phyloP scores from a whole-genome alignment of 2,888 invertebrate species.

The Monopis laevigella region DNA sequence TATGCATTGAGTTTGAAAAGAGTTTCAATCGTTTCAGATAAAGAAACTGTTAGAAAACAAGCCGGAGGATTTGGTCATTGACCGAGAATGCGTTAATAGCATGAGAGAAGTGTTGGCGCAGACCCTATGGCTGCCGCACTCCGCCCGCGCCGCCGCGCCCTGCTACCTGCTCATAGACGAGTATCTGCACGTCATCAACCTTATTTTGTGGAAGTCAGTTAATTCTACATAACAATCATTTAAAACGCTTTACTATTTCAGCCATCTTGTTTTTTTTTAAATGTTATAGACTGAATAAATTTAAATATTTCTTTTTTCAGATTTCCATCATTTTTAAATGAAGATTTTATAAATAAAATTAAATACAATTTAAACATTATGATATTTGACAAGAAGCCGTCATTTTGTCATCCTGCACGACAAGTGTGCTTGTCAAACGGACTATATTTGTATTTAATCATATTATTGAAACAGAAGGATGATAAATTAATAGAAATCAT shows the following conservation, averaged over 20 bases:
- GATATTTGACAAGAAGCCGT: constrained; percentile 23
- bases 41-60: too few species aligned
- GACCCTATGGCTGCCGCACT: background rate
- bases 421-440: constrained; percentile 34
- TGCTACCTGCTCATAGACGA: constrained; percentile 42
- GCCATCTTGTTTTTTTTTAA: too few species aligned
- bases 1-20: too few species aligned
- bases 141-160: constrained; percentile 17
- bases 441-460: constrained; percentile 24
- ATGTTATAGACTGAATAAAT: too few species aligned
- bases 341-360: constrained; percentile 22
- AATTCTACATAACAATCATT: too few species aligned
- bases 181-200: constrained; percentile 33
- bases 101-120: background rate
- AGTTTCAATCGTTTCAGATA: too few species aligned
- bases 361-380: constrained; percentile 23
- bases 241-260: too few species aligned
- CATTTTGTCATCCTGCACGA: constrained; percentile 26
- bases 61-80: too few species aligned
- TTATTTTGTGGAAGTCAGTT: constrained; percentile 37
- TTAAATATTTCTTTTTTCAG: constrained; percentile 28
- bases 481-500: constrained; percentile 20
- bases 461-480: constrained; percentile 19
- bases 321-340: constrained; percentile 26
- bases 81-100: background rate